Conservation (phyloP, 2,113 vertebrate species). For the Cricetomys ansorgei region DNA sequence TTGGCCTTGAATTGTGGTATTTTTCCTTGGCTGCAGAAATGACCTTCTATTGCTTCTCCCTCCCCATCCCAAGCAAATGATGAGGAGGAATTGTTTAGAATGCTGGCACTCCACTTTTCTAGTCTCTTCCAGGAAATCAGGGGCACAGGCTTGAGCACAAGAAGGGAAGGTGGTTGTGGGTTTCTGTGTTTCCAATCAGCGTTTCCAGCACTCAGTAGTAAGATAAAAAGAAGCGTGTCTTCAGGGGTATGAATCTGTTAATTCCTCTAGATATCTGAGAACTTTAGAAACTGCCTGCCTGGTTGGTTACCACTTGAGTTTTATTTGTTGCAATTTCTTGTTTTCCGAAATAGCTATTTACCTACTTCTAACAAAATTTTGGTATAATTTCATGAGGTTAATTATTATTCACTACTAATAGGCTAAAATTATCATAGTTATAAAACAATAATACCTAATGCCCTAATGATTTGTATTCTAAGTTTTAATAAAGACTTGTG, state of each 20-base stretch:
- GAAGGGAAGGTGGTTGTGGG: neutral
- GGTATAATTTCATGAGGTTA: neutral
- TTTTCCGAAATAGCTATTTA: neutral
- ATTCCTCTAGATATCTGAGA: neutral
- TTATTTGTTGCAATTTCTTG: neutral
- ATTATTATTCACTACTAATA: neutral
- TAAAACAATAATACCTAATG: neutral
- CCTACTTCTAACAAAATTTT: conserved; percentile 32
- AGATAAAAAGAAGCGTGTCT: neutral
- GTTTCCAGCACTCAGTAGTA: neutral
- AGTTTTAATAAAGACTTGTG: neutral
- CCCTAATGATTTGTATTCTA: neutral
- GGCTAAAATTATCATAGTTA: conserved; percentile 10
- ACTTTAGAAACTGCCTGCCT: neutral
- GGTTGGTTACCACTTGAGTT: neutral
- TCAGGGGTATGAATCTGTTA: neutral
- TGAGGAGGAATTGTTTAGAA: neutral
- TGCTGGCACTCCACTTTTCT: neutral
- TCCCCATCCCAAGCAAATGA: neutral
- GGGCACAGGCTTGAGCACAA: neutral
- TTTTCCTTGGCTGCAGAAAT: neutral
- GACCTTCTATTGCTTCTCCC: neutral
- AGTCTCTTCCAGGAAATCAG: neutral
- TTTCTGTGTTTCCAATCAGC: neutral
- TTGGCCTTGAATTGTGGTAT: conserved; percentile 37